Percentiles rank a stretch among this genome's conserved stretches.
Conservation (phyloP, 2,113 vertebrate genomes). For the Hippoglossus stenolepis region DNA sequence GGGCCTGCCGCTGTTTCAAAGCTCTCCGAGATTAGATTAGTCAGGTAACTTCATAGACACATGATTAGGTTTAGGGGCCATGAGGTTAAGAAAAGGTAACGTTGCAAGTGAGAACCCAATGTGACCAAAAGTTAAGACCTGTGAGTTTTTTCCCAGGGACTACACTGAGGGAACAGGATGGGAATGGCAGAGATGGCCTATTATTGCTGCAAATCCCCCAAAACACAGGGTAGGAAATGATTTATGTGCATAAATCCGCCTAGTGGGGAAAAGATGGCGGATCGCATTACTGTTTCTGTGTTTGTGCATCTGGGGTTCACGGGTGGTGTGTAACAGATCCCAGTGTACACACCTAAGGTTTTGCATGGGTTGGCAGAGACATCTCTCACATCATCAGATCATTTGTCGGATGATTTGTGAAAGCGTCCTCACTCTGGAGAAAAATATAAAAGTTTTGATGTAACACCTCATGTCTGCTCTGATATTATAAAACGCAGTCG, state of each 20-base stretch:
- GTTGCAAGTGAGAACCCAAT: conserved; percentile 75
- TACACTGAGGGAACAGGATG: conserved; percentile 76
- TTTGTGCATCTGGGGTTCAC: conserved; percentile 82
- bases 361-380: conserved; percentile 81
- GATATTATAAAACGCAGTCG: conserved; percentile 17
- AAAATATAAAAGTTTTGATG: conserved; percentile 48
- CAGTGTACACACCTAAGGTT: conserved; percentile 75
- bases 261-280: conserved; percentile 75
- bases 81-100: conserved; percentile 77
- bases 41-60: conserved; percentile 74
- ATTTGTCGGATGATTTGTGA: conserved; percentile 70
- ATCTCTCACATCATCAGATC: conserved; percentile 75
- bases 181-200: conserved; percentile 80
- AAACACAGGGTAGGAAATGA: conserved; percentile 84
- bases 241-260: conserved; percentile 82
- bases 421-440: conserved; percentile 46
- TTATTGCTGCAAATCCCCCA: conserved; percentile 82
- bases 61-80: conserved; percentile 71
- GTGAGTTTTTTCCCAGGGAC: conserved; percentile 77
- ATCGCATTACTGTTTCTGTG: conserved; percentile 79
- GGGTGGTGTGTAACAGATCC: conserved; percentile 79
- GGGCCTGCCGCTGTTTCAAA: conserved; percentile 65
- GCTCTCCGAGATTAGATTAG: conserved; percentile 62
- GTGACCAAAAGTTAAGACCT: conserved; percentile 80
- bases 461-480: conserved; percentile 21